Conservation (phyloP, 1,140 invertebrate species). For the Mya arenaria region DNA sequence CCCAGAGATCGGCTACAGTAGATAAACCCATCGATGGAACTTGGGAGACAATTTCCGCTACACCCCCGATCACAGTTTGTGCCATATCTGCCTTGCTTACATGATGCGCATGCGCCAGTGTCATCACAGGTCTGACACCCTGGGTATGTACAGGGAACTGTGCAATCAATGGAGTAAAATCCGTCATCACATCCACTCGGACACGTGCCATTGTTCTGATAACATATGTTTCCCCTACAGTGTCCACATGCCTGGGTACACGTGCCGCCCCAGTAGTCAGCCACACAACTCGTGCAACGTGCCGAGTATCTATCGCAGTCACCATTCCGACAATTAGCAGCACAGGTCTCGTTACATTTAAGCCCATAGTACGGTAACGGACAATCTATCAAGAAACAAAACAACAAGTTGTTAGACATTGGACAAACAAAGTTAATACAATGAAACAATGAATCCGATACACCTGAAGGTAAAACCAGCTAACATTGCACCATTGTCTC, state of each 20-base stretch:
- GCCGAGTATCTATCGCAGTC: slow-evolving; percentile 1
- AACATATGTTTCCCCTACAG: slow-evolving; percentile 11
- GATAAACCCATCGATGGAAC: neutral
- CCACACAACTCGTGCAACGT: neutral
- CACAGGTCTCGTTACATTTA: slow-evolving; percentile 1
- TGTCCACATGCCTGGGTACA: slow-evolving; percentile 8
- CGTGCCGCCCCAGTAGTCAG: neutral
- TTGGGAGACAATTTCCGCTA: slow-evolving; percentile 8
- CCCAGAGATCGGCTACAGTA: slow-evolving; percentile 12
- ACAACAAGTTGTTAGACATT: too few relatives aligned
- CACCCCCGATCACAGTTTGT: neutral
- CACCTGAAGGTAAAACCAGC: too few relatives aligned
- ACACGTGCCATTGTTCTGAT: slow-evolving; percentile 22
- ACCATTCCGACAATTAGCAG: neutral
- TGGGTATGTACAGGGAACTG: neutral
- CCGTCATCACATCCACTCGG: neutral
- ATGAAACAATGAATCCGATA: too few relatives aligned
- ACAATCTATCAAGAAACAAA: too few relatives aligned
- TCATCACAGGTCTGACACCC: slow-evolving; percentile 26
- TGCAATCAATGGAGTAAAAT: neutral
- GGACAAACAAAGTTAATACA: too few relatives aligned
- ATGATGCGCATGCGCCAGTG: slow-evolving; percentile 8
- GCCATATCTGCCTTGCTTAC: slow-evolving; percentile 13
- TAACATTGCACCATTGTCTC: too few relatives aligned
- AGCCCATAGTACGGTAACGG: too few relatives aligned